A percentile compares a stretch with the other conserved stretches of the same genome.
These are phyloP conservation scores for Genyomyrus donnyi DNA, from an alignment of 2,113 vertebrate genomes.

Conservation along the genomic window DNA sequence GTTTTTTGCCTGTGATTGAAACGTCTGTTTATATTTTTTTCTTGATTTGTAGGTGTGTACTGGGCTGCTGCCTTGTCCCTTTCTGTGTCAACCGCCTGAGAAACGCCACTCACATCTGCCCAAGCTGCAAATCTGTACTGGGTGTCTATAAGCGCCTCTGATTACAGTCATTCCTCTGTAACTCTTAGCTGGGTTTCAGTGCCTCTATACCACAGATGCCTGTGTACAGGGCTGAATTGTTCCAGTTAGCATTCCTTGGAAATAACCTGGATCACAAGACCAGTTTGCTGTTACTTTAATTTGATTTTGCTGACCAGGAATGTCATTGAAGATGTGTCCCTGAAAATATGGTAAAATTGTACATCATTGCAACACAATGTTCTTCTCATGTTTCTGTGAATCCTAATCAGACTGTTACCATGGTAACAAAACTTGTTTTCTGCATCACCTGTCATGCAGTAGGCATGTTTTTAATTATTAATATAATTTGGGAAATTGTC, in stretches of 20 bases:
- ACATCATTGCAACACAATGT: not conserved
- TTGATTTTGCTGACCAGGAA: not conserved
- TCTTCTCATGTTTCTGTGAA: not conserved
- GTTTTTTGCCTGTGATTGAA: not conserved
- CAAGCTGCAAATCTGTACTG: slow-evolving; percentile 62
- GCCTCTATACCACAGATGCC: not conserved
- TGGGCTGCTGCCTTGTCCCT: slow-evolving; percentile 79
- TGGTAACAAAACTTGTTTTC: not conserved
- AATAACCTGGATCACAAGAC: slow-evolving; percentile 8
- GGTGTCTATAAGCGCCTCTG: slow-evolving; percentile 69
- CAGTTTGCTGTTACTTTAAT: slow-evolving; percentile 8
- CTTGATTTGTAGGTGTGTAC: slow-evolving; percentile 53
- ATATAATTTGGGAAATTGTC: not conserved
- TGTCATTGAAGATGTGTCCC: not conserved
- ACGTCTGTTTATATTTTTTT: not conserved
- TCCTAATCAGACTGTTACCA: not conserved
- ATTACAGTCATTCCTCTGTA: not conserved
- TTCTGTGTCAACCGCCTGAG: slow-evolving; percentile 74
- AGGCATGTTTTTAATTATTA: not conserved
- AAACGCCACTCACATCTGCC: slow-evolving; percentile 74
- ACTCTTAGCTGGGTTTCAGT: not conserved
- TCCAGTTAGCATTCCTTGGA: not conserved
- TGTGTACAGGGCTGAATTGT: slow-evolving; percentile 33
- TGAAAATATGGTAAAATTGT: not conserved
- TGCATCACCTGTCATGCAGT: not conserved